Evolutionary conservation across 2,797 vertebrate genomes (phyloP), one percentile per base, ranked within the genome.

Genomic region (Enteromius trimaculatus): DNA sequence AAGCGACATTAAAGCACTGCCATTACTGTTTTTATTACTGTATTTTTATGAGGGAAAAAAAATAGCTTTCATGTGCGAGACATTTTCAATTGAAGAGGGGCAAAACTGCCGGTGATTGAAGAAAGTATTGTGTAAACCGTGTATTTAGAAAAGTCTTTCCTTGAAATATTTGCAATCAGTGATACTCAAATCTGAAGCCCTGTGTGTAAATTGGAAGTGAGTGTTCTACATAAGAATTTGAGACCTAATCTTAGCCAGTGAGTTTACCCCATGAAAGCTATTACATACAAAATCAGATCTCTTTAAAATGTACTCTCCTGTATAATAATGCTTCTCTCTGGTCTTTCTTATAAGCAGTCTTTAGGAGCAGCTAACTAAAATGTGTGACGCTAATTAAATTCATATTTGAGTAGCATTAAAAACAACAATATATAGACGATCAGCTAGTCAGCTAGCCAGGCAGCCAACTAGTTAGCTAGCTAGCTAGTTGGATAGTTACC

Each of bases 1-100:
- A 51, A 64, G 58, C 58, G 49, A 47, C 47, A 65, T 66, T 79
- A 75, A 68, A 68, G 70, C 77, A 75, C 34, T 55, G 60, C 70
- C 70, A 84, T 74, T 74, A 84, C 34, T 75, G 51, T 80, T 80
- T 69, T 49, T 68, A 68, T 76, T 84, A 75, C 83, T 75, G 83
- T 66, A 68, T 55, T 44, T 55, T 53, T 76, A 75, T 64, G 37
- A 75, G 82, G 4, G 6, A n/a, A 7, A 55, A 11, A 72, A 64
- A 60, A 68, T 60, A 58, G 39, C 51, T 83, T 77, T 70, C 16
- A 77, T 77, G 74, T 44, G 26, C 4, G 2, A 70, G 29, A 58
- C 16, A 70, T 78, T 83, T 77, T 83, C 51, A 77, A 60, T 62
- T 70, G 17, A 76, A 77, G 74, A 83, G 26, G 37, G 37, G 75